Conservation (phyloP, 2,113 vertebrate genomes). For the Micromys minutus region DNA sequence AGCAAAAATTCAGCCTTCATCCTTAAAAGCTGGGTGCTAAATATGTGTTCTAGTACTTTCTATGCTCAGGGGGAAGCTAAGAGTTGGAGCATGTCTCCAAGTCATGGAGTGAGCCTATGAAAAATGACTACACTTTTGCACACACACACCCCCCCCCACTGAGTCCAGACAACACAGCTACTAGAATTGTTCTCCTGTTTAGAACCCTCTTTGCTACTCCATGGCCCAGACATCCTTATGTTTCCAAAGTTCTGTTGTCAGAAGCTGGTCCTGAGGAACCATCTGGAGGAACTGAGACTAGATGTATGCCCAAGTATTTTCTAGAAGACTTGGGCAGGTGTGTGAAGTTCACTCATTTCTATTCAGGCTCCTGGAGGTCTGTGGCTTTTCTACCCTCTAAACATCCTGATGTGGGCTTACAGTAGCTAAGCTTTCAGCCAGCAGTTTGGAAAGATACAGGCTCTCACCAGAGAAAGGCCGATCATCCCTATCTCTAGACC, state of each 20-base stretch:
- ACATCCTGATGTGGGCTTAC: background rate
- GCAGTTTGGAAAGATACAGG: background rate
- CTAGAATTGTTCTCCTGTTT: background rate
- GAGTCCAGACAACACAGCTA: background rate
- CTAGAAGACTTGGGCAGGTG: background rate
- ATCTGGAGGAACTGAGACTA: background rate
- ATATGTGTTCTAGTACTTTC: background rate
- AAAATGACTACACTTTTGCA: no score
- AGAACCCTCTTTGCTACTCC: background rate
- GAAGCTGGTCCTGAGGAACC: background rate
- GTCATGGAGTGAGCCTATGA: background rate
- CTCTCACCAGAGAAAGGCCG: background rate
- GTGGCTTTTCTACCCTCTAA: background rate
- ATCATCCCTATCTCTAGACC: background rate
- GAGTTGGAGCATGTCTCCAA: background rate
- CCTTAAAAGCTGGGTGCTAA: background rate
- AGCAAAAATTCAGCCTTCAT: background rate
- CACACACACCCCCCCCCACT: background rate
- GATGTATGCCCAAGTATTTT: no score
- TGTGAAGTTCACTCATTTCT: background rate
- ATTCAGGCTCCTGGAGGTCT: background rate
- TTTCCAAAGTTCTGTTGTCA: background rate
- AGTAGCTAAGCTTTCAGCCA: background rate
- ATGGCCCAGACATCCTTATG: no score
- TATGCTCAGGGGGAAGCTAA: background rate